These are phyloP conservation scores for Pseudoips prasinana DNA, from an alignment of 2,888 invertebrate species.

Conservation along the genomic window DNA sequence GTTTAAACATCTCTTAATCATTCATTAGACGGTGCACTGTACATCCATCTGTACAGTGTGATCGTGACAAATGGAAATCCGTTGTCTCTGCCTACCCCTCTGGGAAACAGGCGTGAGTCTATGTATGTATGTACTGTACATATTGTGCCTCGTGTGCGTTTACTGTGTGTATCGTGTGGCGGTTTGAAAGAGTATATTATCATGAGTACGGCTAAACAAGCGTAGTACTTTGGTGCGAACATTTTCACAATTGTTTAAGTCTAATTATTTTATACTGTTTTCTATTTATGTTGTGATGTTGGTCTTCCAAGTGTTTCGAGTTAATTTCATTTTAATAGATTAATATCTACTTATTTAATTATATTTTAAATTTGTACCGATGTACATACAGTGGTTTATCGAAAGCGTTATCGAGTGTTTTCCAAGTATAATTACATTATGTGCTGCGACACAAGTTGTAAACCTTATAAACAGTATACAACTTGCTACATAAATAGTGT, in stretches of 20 bases:
- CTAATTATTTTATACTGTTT: constrained; percentile 60
- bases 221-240: constrained; percentile 55
- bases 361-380: constrained; percentile 40
- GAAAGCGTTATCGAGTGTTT: constrained; percentile 39
- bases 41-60: too few species aligned
- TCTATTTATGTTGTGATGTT: constrained; percentile 80
- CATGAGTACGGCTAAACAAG: constrained; percentile 9
- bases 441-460: constrained; percentile 33
- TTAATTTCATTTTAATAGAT: constrained; percentile 59
- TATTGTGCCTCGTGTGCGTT: too few species aligned
- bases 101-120: too few species aligned
- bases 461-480: constrained; percentile 34
- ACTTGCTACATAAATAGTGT: too few species aligned
- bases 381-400: constrained; percentile 60
- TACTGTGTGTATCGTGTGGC: not conserved
- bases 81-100: too few species aligned
- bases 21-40: too few species aligned
- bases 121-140: too few species aligned
- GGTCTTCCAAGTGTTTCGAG: constrained; percentile 74
- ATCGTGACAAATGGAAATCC: too few species aligned
- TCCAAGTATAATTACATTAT: constrained; percentile 49
- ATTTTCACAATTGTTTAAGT: constrained; percentile 50
- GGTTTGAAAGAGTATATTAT: constrained; percentile 5
- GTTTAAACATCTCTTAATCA: too few species aligned
- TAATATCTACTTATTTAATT: constrained; percentile 60